Base-by-base conservation (phyloP, 2,797 vertebrate genomes). In the Nyctalus aviator region DNA sequence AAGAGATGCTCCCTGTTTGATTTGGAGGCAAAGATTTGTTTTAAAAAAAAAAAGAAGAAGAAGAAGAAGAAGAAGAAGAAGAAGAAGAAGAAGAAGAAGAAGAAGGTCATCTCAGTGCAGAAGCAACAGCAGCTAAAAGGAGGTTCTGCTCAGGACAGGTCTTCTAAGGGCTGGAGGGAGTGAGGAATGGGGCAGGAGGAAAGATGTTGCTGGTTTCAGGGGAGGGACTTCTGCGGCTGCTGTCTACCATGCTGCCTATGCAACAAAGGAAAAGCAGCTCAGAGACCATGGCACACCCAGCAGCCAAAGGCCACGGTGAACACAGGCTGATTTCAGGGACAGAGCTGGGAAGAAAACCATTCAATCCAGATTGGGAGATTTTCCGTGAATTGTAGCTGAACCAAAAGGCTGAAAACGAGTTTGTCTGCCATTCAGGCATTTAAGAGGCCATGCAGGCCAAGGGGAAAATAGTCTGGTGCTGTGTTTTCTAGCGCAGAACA, bases 401-500 rank as follows among this genome's bases (percentile, higher is more conserved):
- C 79, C 76, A 53, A 97, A 97, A 94, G 57, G 94, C 95, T 76
- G 86, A 86, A 96, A 96, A 78, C 62, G 93, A 95, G 57, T 81
- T 83, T 87, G 90, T 96, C 94, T 97, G 88, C 93, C 94, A 93
- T 69, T 92, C 77, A 95, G 86, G 75, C 85, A 97, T 97, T 96
- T 96, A 86, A 94, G 94, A 97, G 91, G 79, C 88, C 41, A 27
- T 1, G 2, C 5, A 81, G 93, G 97, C 88, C 96, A 97, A 96
- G 88, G 87, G 94, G 81, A 84, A 93, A 92, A 95, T 64, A 84
- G 94, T 88, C 13, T 18, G 94, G 95, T 68, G 93, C 84, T 95
- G 90, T 81, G 91, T 94, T 97, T 97, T 97, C 81, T 96, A 96
- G 78, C 14, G 10, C 79, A 46, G 96, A 98, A 98, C 97, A 98